Conservation (phyloP, 2,113 vertebrate species). For the Eclectus roratus region DNA sequence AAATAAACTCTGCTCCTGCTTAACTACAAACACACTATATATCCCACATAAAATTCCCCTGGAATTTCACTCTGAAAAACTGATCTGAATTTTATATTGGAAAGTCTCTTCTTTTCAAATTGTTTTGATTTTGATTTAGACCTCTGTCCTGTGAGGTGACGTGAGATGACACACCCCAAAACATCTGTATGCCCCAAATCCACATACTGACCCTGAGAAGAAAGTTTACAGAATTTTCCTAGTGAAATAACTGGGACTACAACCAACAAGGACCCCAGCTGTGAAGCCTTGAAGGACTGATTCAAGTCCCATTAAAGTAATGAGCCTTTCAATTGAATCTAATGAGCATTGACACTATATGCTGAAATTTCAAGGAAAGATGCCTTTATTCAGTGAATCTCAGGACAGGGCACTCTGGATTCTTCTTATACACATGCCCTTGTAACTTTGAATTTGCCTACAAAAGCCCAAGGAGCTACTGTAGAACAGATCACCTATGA, state of each 20-base stretch:
- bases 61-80: not conserved
- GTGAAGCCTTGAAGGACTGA: not conserved
- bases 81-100: not conserved
- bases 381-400: not conserved
- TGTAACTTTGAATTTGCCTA: not conserved
- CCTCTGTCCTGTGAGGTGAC: not conserved
- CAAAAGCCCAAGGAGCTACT: not conserved
- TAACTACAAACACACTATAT: not conserved
- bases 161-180: not conserved
- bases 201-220: not conserved
- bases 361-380: not conserved
- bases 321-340: not conserved
- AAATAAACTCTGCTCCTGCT: not conserved
- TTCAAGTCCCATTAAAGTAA: not conserved
- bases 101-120: not conserved
- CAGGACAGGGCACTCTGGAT: not conserved
- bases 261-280: not conserved
- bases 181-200: not conserved
- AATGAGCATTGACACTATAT: not conserved
- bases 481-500: not conserved
- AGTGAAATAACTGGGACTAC: not conserved
- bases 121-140: not conserved
- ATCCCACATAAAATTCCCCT: not conserved
- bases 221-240: not conserved
- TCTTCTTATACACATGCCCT: not conserved